These are phyloP conservation scores for Tenthredo amoena DNA, from an alignment of 2,888 invertebrate genomes.

Conservation along the genomic window DNA sequence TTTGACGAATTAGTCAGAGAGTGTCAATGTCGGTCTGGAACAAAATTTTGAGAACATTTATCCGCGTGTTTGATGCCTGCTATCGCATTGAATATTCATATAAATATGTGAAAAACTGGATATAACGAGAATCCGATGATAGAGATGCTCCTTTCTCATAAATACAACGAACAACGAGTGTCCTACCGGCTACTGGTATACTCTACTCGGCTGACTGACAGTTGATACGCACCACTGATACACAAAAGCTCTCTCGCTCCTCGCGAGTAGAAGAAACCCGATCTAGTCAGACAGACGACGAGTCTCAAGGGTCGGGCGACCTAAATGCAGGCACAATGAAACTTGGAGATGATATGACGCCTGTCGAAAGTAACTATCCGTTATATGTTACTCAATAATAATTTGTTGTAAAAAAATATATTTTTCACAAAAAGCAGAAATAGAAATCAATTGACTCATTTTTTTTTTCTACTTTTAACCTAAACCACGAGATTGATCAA, in stretches of 20 bases:
- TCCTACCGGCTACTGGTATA: neutral
- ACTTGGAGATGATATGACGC: conserved; percentile 71
- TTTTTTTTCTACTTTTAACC: neutral
- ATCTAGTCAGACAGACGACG: conserved; percentile 29
- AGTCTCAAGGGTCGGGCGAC: conserved; percentile 22
- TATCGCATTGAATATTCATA: neutral
- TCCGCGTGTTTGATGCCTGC: neutral
- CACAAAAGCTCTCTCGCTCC: conserved; percentile 25
- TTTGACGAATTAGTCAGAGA: neutral
- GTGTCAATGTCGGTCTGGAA: neutral
- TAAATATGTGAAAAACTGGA: neutral
- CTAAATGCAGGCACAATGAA: conserved; percentile 66
- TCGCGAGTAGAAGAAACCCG: conserved; percentile 43
- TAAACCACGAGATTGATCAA: neutral
- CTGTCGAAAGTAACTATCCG: conserved; percentile 69
- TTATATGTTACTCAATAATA: neutral
- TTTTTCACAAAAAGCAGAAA: too few species aligned
- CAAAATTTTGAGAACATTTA: neutral
- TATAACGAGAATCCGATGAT: neutral
- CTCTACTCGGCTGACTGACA: conserved; percentile 23
- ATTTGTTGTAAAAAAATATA: neutral
- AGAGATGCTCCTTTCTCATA: neutral
- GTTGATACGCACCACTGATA: conserved; percentile 49
- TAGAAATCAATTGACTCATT: neutral
- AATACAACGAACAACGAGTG: conserved; percentile 17